phyloP scores from a whole-genome alignment of 2,113 vertebrate species.

The Oxygymnocypris stewartii region DNA sequence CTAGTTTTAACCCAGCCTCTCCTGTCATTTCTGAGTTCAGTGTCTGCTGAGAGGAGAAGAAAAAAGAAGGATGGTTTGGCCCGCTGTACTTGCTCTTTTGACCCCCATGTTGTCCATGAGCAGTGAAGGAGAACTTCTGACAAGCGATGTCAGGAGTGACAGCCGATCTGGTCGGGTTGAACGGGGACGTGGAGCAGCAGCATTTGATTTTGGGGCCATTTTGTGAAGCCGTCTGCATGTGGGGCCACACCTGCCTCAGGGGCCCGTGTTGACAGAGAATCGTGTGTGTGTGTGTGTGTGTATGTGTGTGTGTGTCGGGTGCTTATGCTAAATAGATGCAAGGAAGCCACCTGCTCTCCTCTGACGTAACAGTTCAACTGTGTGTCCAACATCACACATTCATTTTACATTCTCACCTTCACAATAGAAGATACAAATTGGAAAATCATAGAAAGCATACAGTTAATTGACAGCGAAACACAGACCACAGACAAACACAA shows the following conservation, averaged over 20 bases:
- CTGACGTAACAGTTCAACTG: constrained; percentile 33
- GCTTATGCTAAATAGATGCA: constrained; percentile 54
- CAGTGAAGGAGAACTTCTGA: constrained; percentile 93
- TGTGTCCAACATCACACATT: neutral
- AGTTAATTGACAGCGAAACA: constrained; percentile 45
- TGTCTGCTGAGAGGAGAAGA: constrained; percentile 69
- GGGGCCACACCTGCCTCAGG: constrained; percentile 79
- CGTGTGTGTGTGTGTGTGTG: constrained; percentile 8
- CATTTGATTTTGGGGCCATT: constrained; percentile 82
- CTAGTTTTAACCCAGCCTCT: constrained; percentile 77
- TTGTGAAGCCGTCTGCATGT: constrained; percentile 79
- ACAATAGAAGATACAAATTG: neutral
- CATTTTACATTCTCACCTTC: neutral
- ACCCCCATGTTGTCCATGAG: constrained; percentile 88
- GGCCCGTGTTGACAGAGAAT: constrained; percentile 48
- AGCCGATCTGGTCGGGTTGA: constrained; percentile 93
- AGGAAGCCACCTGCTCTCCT: constrained; percentile 51
- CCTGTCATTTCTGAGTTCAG: constrained; percentile 86
- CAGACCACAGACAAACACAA: neutral
- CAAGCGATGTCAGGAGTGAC: constrained; percentile 90
- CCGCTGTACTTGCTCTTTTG: constrained; percentile 87
- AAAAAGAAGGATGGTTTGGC: constrained; percentile 78
- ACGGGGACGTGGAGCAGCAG: constrained; percentile 85
- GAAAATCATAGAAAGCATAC: neutral
- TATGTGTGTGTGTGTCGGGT: constrained; percentile 16